A percentile compares a stretch with the other conserved stretches of the same genome.
These are phyloP conservation scores for Euthynnus affinis DNA, from an alignment of 2,797 vertebrate genomes.

Conservation along the genomic window DNA sequence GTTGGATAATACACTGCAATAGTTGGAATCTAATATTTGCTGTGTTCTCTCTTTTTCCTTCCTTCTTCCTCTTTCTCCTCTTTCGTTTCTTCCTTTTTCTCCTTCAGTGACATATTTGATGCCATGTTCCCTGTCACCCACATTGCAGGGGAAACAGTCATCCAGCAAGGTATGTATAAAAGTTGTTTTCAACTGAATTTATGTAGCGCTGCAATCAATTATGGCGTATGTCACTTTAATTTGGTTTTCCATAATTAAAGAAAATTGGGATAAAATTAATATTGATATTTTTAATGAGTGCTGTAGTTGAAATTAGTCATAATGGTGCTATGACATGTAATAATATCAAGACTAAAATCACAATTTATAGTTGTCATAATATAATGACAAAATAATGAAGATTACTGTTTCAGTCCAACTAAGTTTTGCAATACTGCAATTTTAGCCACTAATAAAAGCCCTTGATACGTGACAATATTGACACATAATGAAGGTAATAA, in stretches of 20 bases:
- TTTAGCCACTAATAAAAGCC: too few species aligned
- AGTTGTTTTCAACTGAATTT: background rate
- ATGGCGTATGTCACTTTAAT: background rate
- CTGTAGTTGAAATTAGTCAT: background rate
- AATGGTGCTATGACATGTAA: background rate
- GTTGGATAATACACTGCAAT: constrained; percentile 6
- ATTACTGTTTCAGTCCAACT: too few species aligned
- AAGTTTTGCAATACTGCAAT: background rate
- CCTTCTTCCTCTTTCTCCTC: background rate
- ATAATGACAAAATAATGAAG: background rate
- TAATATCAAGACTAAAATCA: background rate
- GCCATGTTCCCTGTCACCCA: constrained; percentile 99
- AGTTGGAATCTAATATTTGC: constrained; percentile 42
- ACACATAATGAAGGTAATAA: background rate
- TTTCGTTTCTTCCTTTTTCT: constrained; percentile 49
- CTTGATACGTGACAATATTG: background rate
- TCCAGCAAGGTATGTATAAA: constrained; percentile 92
- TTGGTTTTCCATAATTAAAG: background rate
- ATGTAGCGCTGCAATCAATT: background rate
- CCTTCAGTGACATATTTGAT: constrained; percentile 95
- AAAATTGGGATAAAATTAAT: background rate
- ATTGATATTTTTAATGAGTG: background rate
- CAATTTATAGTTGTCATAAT: too few species aligned
- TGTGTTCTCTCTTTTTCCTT: constrained; percentile 6
- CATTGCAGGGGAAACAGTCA: constrained; percentile 97